phyloP scores from a whole-genome alignment of 2,797 vertebrate species.

The Lacerta viridis region DNA sequence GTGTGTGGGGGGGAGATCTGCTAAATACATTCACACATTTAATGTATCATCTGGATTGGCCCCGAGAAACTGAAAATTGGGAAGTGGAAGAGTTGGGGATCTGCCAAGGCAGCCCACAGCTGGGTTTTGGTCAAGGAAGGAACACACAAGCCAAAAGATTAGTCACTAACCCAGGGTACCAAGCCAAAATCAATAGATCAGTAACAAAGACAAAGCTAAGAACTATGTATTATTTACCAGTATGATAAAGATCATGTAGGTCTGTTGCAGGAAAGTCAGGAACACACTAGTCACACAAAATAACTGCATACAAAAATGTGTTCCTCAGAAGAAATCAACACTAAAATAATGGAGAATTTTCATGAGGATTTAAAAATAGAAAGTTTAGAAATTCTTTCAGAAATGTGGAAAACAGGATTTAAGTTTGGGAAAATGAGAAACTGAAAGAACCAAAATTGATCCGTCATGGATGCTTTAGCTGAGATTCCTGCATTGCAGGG shows the following conservation, averaged over 20 bases:
- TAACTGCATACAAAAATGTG: neutral
- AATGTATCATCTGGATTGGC: neutral
- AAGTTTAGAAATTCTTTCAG: too few relatives aligned
- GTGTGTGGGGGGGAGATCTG: too few relatives aligned
- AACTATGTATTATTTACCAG: neutral
- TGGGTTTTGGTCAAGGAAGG: neutral
- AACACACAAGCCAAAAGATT: neutral
- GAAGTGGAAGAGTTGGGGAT: neutral
- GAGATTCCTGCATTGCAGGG: too few relatives aligned
- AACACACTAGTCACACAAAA: neutral
- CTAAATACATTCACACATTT: neutral
- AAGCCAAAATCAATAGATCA: slow-evolving; percentile 15
- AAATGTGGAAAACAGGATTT: too few relatives aligned
- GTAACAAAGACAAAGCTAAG: neutral
- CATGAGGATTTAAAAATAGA: too few relatives aligned
- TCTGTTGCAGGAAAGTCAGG: slow-evolving; percentile 7
- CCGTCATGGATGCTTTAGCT: too few relatives aligned
- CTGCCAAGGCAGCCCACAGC: neutral
- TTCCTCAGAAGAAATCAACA: too few relatives aligned
- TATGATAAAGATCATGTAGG: neutral
- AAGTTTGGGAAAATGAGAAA: neutral
- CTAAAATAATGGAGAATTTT: too few relatives aligned
- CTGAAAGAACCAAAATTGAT: too few relatives aligned
- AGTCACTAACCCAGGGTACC: neutral
- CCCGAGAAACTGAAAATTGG: neutral